Evolutionary conservation across 1,140 invertebrate genomes (phyloP), one percentile per base, ranked within the genome.

Genomic region (Trachymyrmex cornetzi): DNA sequence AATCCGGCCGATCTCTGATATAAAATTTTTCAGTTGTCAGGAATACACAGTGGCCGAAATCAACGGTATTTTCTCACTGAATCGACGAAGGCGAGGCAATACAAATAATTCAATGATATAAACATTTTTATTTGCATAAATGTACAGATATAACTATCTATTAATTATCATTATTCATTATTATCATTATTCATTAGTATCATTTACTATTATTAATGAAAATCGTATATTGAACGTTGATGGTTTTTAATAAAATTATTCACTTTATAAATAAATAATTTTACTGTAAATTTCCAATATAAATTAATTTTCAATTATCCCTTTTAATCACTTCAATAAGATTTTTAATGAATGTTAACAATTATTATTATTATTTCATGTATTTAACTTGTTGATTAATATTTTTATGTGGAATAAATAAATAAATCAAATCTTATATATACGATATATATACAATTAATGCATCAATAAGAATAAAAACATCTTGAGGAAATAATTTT

Each of bases 1-100:
- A 92, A 92, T 92, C 77, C 75, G 64, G 80, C 55, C n/a, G 66
- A 79, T 80, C 71, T 79, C 61, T 80, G 74, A 87, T 89, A 87
- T 64, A 79, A 50, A 72, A 59, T 14, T 69, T 89, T 84, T 77
- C 55, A 63, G 16, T 27, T 22, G 34, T n/a, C 22, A 3, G 11
- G 72, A 22, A 50, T 74, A 34, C n/a, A 22, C 24, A n/a, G 7
- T 38, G 11, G 3, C 0, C 3, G n/a, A 84, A 75, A 50, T 22
- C 38, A 48, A 19, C 34, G 7, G 12, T 38, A 50, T 48, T 48
- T 74, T n/a, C 30, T 14, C 24, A 53, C 9, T 14, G 6, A 5
- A 59, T 59, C 4, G 27, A 80, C 5, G 5, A 64, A 48, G 19
- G 1, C 0, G 4, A 77, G 5, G 3, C 5, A 14, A 63, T 7